Conservation (phyloP, 2,113 vertebrate genomes). For the Aleadryas rufinucha region DNA sequence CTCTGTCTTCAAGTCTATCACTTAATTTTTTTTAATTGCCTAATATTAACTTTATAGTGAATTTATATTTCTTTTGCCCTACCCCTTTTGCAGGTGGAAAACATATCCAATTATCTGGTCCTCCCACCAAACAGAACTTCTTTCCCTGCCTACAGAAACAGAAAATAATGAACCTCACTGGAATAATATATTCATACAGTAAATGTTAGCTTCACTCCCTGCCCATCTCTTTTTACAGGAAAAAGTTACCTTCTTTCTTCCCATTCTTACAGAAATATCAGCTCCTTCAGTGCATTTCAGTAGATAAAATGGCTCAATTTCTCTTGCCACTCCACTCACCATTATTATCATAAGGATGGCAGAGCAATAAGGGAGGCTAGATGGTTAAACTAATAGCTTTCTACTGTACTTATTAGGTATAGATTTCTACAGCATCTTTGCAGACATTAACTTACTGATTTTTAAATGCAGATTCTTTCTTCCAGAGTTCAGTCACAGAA, state of each 20-base stretch:
- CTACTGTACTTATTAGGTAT: not conserved
- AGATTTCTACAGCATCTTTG: not conserved
- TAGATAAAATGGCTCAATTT: not conserved
- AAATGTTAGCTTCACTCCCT: not conserved
- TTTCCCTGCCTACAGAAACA: not conserved
- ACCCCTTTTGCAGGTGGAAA: not conserved
- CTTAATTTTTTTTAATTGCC: not conserved
- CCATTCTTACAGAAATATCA: not conserved
- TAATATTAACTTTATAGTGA: not conserved
- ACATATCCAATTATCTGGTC: not conserved
- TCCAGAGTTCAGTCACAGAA: not conserved
- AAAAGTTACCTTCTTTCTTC: slow-evolving; percentile 3
- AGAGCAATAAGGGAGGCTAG: not conserved
- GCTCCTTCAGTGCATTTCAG: not conserved
- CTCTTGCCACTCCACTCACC: not conserved
- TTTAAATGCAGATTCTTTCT: not conserved
- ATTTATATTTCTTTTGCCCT: not conserved
- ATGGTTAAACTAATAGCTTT: not conserved
- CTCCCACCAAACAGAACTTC: not conserved
- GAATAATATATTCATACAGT: not conserved
- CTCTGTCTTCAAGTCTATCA: not conserved
- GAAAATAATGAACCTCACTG: not conserved
- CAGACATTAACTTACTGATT: not conserved
- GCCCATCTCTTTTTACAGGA: not conserved
- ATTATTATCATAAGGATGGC: not conserved